A percentile compares a stretch with the other conserved stretches of the same genome.
Evolutionary conservation across 2,888 invertebrate genomes (phyloP).

Genomic region (Clunio marinus): DNA sequence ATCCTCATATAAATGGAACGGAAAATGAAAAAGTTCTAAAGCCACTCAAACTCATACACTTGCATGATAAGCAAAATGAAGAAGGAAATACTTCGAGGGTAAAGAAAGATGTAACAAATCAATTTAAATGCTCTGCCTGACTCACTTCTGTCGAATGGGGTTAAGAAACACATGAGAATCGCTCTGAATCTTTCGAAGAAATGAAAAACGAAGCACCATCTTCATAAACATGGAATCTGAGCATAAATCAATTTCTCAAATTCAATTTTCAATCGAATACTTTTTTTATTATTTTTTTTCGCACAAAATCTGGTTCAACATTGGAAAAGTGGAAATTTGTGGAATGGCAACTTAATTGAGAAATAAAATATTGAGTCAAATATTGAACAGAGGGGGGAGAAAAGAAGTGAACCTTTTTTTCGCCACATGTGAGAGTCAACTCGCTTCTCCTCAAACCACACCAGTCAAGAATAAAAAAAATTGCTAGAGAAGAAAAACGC

Average conservation of each 20-base stretch:
- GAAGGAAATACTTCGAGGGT: slow-evolving; percentile 10
- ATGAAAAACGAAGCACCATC: background rate
- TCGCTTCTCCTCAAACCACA: no score
- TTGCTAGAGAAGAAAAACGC: background rate
- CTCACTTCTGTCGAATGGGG: background rate
- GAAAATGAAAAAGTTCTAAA: background rate
- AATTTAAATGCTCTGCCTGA: background rate
- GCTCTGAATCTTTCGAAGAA: background rate
- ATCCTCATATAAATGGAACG: background rate
- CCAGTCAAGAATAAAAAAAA: no score
- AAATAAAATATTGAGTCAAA: slow-evolving; percentile 22
- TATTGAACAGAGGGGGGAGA: background rate
- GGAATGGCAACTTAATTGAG: slow-evolving; percentile 29
- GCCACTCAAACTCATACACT: background rate
- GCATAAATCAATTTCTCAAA: slow-evolving; percentile 35
- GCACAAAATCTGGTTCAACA: background rate
- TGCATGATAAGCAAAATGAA: slow-evolving; percentile 11
- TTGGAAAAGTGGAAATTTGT: background rate
- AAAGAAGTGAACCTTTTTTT: background rate
- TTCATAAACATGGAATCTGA: slow-evolving; percentile 21
- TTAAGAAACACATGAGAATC: background rate
- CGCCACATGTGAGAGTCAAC: background rate
- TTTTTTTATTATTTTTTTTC: background rate
- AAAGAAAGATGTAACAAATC: slow-evolving; percentile 14
- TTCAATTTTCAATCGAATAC: slow-evolving; percentile 28